These are phyloP conservation scores for Schrankia costaestrigalis DNA, from an alignment of 2,888 invertebrate species.

Conservation along the genomic window DNA sequence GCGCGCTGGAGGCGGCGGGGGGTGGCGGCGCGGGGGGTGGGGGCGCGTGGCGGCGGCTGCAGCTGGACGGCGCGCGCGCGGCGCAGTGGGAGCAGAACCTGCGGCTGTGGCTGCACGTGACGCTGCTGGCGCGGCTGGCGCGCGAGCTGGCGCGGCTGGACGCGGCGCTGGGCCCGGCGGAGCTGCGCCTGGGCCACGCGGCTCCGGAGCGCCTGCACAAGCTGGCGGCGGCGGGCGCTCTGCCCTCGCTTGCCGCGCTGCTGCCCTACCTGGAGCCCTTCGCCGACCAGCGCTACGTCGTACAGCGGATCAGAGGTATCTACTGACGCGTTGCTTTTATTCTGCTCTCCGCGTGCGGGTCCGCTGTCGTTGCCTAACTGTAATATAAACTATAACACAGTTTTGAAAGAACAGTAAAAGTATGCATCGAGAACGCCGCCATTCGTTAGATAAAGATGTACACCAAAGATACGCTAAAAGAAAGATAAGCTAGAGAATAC, in stretches of 20 bases:
- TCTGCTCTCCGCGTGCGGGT: background rate
- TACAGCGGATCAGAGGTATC: slow-evolving; percentile 85
- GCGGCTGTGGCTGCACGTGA: slow-evolving; percentile 87
- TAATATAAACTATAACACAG: no score
- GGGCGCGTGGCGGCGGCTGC: slow-evolving; percentile 60
- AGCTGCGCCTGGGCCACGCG: slow-evolving; percentile 23
- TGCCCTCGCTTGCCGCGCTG: slow-evolving; percentile 26
- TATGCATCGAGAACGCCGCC: no score
- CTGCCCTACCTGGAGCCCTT: slow-evolving; percentile 33
- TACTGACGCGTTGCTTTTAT: background rate
- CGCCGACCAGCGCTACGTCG: slow-evolving; percentile 87
- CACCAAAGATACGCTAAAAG: no score
- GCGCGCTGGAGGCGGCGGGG: no score
- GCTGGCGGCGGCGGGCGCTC: slow-evolving; percentile 36
- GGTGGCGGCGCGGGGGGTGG: slow-evolving; percentile 14
- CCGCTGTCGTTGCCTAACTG: no score
- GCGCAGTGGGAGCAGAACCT: slow-evolving; percentile 70
- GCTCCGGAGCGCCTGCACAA: slow-evolving; percentile 44
- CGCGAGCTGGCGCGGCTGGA: slow-evolving; percentile 87
- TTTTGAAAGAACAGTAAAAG: no score
- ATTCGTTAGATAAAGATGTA: no score
- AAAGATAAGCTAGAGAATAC: no score
- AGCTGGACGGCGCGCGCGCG: slow-evolving; percentile 84
- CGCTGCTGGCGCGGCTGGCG: slow-evolving; percentile 88
- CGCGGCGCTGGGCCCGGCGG: slow-evolving; percentile 60